Evolutionary conservation across 2,888 invertebrate species (phyloP).

Genomic region (Volucella bombylans): DNA sequence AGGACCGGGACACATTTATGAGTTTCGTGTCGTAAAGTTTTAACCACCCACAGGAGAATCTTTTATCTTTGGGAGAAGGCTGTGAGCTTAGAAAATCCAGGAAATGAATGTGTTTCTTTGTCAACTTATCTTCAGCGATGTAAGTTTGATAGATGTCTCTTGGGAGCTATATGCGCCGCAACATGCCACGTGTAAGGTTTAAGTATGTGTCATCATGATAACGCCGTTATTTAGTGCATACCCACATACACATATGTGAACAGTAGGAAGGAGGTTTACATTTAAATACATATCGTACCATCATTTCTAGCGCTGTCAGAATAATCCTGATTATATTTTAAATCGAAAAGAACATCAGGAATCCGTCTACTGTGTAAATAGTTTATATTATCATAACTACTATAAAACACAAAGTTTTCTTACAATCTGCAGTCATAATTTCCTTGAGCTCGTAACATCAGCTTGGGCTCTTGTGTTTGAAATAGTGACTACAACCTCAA

Average conservation of each 20-base stretch:
- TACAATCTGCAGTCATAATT: too few species aligned
- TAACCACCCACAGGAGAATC: constrained; percentile 44
- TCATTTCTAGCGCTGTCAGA: too few species aligned
- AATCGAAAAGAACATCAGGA: too few species aligned
- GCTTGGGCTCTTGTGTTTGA: too few species aligned
- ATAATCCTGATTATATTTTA: too few species aligned
- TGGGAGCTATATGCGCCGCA: constrained; percentile 26
- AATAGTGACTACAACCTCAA: too few species aligned
- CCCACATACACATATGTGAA: constrained; percentile 53
- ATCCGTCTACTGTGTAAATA: too few species aligned
- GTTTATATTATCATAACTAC: too few species aligned
- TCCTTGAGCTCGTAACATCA: too few species aligned
- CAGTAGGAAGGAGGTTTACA: constrained; percentile 21
- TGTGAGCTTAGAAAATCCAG: constrained; percentile 45
- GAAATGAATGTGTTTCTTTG: constrained; percentile 56
- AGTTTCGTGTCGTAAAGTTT: constrained; percentile 59
- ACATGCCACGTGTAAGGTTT: constrained; percentile 19
- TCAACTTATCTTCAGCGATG: constrained; percentile 63
- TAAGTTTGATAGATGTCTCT: constrained; percentile 68
- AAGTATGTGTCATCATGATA: constrained; percentile 69
- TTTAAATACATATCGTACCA: constrained; percentile 14
- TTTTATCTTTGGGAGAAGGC: constrained; percentile 36
- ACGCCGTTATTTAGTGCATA: constrained; percentile 61
- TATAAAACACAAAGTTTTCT: too few species aligned
- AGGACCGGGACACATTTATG: constrained; percentile 55